These are phyloP conservation scores for Cosmopolites sordidus DNA, from an alignment of 2,888 invertebrate genomes.

Conservation along the genomic window DNA sequence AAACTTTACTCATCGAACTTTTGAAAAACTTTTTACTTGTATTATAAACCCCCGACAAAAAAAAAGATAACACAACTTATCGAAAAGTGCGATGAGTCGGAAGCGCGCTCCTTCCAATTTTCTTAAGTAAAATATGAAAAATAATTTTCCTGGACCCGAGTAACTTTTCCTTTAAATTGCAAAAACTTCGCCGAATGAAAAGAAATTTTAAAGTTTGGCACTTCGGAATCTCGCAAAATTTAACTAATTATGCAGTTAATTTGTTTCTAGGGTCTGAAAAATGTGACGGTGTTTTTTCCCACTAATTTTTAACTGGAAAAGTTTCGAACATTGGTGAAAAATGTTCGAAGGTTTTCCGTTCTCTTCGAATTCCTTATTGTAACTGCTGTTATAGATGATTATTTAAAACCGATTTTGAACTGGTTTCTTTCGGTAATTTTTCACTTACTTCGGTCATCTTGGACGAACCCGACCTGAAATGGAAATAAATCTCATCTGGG, in stretches of 20 bases:
- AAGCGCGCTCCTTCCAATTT: conserved; percentile 25
- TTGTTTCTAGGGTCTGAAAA: conserved; percentile 34
- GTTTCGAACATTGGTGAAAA: conserved; percentile 1
- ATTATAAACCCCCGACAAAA: conserved; percentile 5
- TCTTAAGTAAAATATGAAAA: conserved; percentile 30
- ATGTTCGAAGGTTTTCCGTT: background rate
- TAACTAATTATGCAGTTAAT: conserved; percentile 38
- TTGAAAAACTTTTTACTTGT: conserved; percentile 6
- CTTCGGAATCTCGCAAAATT: conserved; percentile 26
- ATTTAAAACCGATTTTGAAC: background rate
- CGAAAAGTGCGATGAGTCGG: conserved; percentile 23
- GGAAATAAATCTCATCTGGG: no score
- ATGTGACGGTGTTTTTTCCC: conserved; percentile 27
- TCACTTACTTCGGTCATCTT: no score
- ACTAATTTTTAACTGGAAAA: conserved; percentile 17
- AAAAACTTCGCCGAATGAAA: conserved; percentile 14
- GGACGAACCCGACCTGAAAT: no score
- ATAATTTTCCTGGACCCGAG: conserved; percentile 26
- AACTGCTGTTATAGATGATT: background rate
- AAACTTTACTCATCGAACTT: conserved; percentile 9
- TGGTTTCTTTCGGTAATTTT: background rate
- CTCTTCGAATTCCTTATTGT: conserved; percentile 1
- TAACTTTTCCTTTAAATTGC: conserved; percentile 23
- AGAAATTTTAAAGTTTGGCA: conserved; percentile 20
- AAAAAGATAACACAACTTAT: conserved; percentile 47